These are phyloP conservation scores for Teleogryllus occipitalis DNA, from an alignment of 1,140 invertebrate species.

Conservation along the genomic window DNA sequence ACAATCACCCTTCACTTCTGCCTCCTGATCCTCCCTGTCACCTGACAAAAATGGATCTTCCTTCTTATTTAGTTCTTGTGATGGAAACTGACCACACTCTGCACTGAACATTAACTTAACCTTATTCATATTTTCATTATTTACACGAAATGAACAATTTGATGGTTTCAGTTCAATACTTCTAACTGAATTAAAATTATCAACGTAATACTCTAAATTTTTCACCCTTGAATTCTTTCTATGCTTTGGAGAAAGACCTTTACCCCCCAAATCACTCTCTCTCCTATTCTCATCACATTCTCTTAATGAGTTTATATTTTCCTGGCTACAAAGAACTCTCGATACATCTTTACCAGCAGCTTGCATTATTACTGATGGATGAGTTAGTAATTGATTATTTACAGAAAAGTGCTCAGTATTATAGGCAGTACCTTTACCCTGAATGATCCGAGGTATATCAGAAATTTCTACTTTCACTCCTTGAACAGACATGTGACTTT, in stretches of 20 bases:
- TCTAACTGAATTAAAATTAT: background rate
- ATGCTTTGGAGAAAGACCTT: background rate
- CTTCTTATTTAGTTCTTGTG: background rate
- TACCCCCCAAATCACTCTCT: background rate
- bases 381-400: background rate
- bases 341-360: background rate
- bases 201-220: background rate
- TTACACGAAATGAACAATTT: background rate
- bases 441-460: background rate
- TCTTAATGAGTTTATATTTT: background rate
- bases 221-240: background rate
- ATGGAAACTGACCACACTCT: background rate
- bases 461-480: constrained; percentile 9
- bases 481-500: background rate
- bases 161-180: background rate
- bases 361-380: background rate
- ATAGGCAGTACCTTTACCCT: background rate
- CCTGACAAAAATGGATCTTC: background rate
- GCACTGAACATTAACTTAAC: background rate
- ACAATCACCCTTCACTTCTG: background rate
- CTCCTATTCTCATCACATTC: background rate
- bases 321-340: background rate
- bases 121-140: background rate
- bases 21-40: background rate
- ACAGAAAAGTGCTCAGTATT: background rate